Evolutionary conservation across 2,797 vertebrate species (phyloP).

Genomic region (Liparis tanakae): DNA sequence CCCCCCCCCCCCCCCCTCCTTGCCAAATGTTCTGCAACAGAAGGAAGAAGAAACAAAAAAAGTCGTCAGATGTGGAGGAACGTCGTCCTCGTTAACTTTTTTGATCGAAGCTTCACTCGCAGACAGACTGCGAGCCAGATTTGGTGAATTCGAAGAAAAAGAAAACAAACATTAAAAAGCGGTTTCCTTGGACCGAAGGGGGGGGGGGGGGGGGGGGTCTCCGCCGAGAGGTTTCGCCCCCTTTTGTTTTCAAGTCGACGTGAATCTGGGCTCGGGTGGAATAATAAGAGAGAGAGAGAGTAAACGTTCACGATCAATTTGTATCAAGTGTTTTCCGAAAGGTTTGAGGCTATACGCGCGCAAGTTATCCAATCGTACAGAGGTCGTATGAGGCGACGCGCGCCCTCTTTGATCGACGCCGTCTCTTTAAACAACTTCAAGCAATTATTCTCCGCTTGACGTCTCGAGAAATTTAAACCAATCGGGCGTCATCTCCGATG

Average conservation of each 20-base stretch:
- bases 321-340: conserved; percentile 15
- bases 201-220: too few relatives aligned
- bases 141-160: conserved; percentile 5
- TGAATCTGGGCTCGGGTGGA: background rate
- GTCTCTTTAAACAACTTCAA: conserved; percentile 20
- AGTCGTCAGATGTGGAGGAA: conserved; percentile 30
- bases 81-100: conserved; percentile 62
- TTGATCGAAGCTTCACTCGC: conserved; percentile 29
- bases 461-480: background rate
- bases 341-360: conserved; percentile 8
- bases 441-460: background rate
- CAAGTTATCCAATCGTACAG: background rate
- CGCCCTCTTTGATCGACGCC: conserved; percentile 2
- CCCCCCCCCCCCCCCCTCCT: conserved; percentile 2
- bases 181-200: conserved; percentile 22
- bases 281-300: too few relatives aligned
- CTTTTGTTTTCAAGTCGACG: conserved; percentile 34
- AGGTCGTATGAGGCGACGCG: background rate
- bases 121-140: conserved; percentile 32
- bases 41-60: conserved; percentile 1
- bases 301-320: conserved; percentile 28
- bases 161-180: conserved; percentile 13
- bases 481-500: background rate
- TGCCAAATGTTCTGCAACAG: conserved; percentile 24
- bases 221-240: background rate